Evolutionary conservation across 2,888 invertebrate species (phyloP).

Genomic region (Limnephilus lunatus): DNA sequence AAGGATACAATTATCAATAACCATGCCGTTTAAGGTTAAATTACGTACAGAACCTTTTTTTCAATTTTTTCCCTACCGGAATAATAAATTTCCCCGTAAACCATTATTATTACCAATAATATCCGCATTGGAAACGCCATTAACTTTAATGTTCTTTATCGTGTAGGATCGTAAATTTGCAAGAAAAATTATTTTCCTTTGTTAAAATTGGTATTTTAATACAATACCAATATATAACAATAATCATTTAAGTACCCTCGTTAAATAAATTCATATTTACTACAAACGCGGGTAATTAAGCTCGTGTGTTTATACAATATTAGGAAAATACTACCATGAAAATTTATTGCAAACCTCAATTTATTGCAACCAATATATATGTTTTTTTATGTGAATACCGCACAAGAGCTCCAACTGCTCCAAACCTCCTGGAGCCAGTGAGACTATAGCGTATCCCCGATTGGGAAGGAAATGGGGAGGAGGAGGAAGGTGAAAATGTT

Average conservation of each 20-base stretch:
- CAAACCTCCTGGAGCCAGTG: no score
- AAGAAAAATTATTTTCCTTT: neutral
- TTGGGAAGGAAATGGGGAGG: no score
- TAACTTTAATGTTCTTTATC: slow-evolving; percentile 4
- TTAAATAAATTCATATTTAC: no score
- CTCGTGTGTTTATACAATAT: no score
- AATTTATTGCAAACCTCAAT: no score
- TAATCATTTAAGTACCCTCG: neutral
- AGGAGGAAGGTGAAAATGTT: no score
- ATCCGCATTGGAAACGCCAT: neutral
- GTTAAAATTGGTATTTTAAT: neutral
- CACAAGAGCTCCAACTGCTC: no score
- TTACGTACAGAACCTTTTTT: neutral
- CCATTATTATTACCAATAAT: slow-evolving; percentile 19
- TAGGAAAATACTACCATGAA: no score
- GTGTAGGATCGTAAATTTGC: neutral
- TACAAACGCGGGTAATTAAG: no score
- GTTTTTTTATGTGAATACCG: no score
- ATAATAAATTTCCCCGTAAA: slow-evolving; percentile 7
- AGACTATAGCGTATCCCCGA: no score
- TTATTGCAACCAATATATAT: no score
- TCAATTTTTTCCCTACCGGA: neutral
- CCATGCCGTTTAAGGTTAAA: neutral
- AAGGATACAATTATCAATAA: neutral
- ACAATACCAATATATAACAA: neutral